These are phyloP conservation scores for Oryzias curvinotus DNA, from an alignment of 2,113 vertebrate species.

Conservation along the genomic window DNA sequence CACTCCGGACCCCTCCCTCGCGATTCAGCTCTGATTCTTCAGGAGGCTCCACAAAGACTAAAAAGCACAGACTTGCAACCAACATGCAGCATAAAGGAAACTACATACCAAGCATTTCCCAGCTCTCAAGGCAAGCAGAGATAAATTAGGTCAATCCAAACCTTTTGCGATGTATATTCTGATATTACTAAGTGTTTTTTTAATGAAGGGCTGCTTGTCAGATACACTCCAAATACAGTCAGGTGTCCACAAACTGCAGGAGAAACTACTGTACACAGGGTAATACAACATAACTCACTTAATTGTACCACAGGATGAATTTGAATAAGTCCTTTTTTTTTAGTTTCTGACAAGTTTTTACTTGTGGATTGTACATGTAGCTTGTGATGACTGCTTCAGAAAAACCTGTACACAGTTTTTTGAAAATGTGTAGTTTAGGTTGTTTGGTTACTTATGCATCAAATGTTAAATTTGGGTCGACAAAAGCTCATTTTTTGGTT, in stretches of 20 bases:
- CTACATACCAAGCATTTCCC: slow-evolving; percentile 10
- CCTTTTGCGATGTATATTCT: slow-evolving; percentile 8
- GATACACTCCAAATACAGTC: slow-evolving; percentile 11
- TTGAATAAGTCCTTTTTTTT: neutral
- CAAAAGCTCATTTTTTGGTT: too few relatives aligned
- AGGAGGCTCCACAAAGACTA: slow-evolving; percentile 19
- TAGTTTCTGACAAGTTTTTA: slow-evolving; percentile 2
- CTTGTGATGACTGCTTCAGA: neutral
- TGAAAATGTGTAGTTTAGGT: slow-evolving; percentile 8
- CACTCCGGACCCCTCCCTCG: slow-evolving; percentile 63
- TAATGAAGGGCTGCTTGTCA: slow-evolving; percentile 22
- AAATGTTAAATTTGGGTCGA: too few relatives aligned
- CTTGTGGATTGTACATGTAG: neutral
- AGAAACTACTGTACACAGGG: slow-evolving; percentile 10
- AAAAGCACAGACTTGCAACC: slow-evolving; percentile 21
- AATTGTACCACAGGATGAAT: neutral
- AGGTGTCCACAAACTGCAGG: slow-evolving; percentile 5
- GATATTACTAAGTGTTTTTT: slow-evolving; percentile 37
- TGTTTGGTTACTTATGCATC: slow-evolving; percentile 4
- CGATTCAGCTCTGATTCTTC: slow-evolving; percentile 72
- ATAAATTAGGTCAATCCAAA: neutral
- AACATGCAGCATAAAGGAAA: slow-evolving; percentile 14
- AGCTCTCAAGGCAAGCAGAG: neutral
- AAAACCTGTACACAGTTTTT: slow-evolving; percentile 6
- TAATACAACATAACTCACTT: neutral